Evolutionary conservation across 2,797 vertebrate genomes (phyloP), one percentile per base, ranked within the genome.

Genomic region (Gymnopithys bicolor): DNA sequence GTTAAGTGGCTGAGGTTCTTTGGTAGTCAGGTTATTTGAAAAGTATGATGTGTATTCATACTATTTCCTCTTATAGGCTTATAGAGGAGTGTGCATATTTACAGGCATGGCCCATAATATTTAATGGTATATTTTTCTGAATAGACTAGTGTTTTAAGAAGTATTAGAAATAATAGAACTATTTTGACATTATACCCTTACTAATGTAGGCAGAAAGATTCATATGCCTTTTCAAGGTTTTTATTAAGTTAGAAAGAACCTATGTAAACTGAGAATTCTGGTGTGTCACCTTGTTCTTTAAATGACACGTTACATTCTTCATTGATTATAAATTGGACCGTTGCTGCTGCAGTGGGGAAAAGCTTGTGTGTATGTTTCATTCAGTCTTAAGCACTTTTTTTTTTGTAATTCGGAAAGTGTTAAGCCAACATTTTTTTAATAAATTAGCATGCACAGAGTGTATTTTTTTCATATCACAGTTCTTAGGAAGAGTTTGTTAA

Each of bases 1-100:
- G n/a, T 87, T 90, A 93, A 89, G 48, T 88, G 45, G 10, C 48
- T 91, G 46, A 64, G 33, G 13, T 80, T 94, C 37, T 58, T 56
- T 84, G 25, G 11, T 51, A 71, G 70, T 48, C 27, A 46, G 19
- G 11, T 75, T 87, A 69, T 71, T 91, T 87, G n/a, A 68, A 90
- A 85, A 0, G 0, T 60, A 5, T 63, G 48, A 71, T 28, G 12
- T 45, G 33, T 46, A 45, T 58, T 71, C 10, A 1, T 68, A 52
- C 64, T 62, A 46, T 62, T 93, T 93, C n/a, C 41, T 84, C 32
- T 71, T 37, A 18, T 27, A 71, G 55, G 23, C 51, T 89, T 89
- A 52, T 23, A 9, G 18, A 46, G 25, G 22, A 62, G 5, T 12
- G 7, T 84, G 52, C 24, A 3, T 89, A 21, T 87, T 87, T 90